These are phyloP conservation scores for Malaclemys terrapin DNA, from an alignment of 2,113 vertebrate species.

Conservation along the genomic window DNA sequence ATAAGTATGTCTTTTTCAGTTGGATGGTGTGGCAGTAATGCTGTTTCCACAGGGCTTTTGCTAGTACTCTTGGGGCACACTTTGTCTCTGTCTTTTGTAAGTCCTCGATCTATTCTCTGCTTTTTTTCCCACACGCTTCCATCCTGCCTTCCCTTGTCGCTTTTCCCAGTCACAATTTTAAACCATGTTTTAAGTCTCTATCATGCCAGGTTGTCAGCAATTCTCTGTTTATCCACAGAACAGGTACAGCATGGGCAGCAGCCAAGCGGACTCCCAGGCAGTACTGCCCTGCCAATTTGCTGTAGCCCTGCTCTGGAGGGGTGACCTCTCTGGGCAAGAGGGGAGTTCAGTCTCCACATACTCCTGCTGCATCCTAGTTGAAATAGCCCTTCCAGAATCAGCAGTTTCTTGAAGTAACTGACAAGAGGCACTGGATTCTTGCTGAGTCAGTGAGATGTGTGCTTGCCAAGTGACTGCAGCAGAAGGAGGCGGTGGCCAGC, in stretches of 20 bases:
- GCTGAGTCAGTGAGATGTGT: slow-evolving; percentile 75
- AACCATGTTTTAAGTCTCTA: background rate
- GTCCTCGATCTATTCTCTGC: background rate
- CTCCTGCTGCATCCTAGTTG: slow-evolving; percentile 55
- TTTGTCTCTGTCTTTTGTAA: background rate
- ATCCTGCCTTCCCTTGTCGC: background rate
- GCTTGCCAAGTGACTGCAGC: slow-evolving; percentile 79
- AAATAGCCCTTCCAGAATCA: slow-evolving; percentile 57
- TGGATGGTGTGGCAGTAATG: background rate
- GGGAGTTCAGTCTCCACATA: background rate
- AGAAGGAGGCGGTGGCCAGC: slow-evolving; percentile 66
- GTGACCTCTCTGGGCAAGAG: background rate
- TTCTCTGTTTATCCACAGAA: background rate
- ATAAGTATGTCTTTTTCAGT: background rate
- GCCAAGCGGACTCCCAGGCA: background rate
- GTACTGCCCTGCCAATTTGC: background rate
- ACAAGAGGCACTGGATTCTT: slow-evolving; percentile 72
- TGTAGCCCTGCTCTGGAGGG: background rate
- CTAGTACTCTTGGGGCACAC: background rate
- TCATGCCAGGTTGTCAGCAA: background rate
- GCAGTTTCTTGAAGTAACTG: slow-evolving; percentile 74
- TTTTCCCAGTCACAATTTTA: background rate
- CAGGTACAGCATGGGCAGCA: rapidly evolving
- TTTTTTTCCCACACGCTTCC: background rate
- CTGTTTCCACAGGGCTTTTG: background rate